Percentiles rank a stretch among this genome's conserved stretches.
Evolutionary conservation across 2,888 invertebrate species (phyloP).

Genomic region (Altica lythri): DNA sequence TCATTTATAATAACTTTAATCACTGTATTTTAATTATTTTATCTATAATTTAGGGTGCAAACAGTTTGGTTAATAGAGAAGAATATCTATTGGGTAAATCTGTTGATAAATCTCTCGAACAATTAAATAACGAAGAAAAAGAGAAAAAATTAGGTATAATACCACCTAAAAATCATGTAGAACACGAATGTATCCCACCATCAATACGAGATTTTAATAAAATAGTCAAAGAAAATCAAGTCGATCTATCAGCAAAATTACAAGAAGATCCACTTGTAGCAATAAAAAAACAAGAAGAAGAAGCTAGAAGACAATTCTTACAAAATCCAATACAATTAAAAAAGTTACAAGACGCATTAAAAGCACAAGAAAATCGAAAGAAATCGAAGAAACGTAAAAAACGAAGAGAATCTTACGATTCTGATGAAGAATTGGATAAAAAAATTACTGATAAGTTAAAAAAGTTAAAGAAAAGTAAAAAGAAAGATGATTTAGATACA

Average conservation of each 20-base stretch:
- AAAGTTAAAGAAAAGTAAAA: slow-evolving; percentile 48
- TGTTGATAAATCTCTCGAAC: slow-evolving; percentile 80
- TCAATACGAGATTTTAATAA: slow-evolving; percentile 63
- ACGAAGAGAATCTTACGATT: slow-evolving; percentile 45
- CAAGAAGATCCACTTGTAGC: slow-evolving; percentile 91
- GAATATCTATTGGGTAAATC: slow-evolving; percentile 86
- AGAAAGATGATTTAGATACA: slow-evolving; percentile 65
- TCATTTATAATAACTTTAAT: background rate
- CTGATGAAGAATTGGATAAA: slow-evolving; percentile 48
- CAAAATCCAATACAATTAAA: slow-evolving; percentile 93
- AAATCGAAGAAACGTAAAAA: slow-evolving; percentile 58
- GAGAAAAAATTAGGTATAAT: slow-evolving; percentile 50
- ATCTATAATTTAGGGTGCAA: slow-evolving; percentile 60
- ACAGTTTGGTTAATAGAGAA: slow-evolving; percentile 74
- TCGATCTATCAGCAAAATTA: slow-evolving; percentile 86
- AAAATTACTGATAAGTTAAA: slow-evolving; percentile 50
- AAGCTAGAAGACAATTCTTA: slow-evolving; percentile 79
- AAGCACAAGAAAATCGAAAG: slow-evolving; percentile 62
- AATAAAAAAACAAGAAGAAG: slow-evolving; percentile 88
- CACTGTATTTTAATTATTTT: slow-evolving; percentile 7
- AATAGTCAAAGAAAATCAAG: slow-evolving; percentile 55
- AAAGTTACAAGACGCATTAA: slow-evolving; percentile 78
- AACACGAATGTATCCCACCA: slow-evolving; percentile 79
- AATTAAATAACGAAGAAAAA: slow-evolving; percentile 65
- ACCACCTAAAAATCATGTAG: slow-evolving; percentile 68